phyloP scores from a whole-genome alignment of 2,888 invertebrate species.

The Anoncus sp. region DNA sequence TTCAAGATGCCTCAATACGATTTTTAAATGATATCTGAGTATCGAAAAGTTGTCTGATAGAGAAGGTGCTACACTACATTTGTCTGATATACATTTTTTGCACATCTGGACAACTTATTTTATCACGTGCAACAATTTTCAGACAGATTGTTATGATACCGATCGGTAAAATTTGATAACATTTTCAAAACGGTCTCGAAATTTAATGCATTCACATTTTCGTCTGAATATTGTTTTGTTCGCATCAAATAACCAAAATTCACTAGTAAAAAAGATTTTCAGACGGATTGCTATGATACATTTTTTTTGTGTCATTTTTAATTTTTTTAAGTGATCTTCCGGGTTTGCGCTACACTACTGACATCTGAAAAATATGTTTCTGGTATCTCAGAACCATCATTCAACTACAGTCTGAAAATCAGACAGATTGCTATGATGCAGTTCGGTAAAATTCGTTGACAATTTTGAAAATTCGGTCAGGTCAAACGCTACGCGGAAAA shows the following conservation, averaged over 20 bases:
- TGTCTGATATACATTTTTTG: slow-evolving; percentile 12
- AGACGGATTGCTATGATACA: slow-evolving; percentile 2
- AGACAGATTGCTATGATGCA: slow-evolving; percentile 8
- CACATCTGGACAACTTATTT: slow-evolving; percentile 2
- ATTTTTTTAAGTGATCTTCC: neutral
- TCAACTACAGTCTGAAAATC: neutral
- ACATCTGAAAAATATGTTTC: slow-evolving; percentile 3
- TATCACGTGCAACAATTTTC: slow-evolving; percentile 22
- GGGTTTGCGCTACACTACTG: neutral
- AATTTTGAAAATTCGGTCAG: slow-evolving; percentile 13
- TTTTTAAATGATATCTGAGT: too few species aligned
- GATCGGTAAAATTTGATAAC: neutral
- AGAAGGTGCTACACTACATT: neutral
- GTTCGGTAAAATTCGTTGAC: slow-evolving; percentile 5
- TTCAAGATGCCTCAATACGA: too few species aligned
- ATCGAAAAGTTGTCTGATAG: too few species aligned
- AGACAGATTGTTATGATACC: slow-evolving; percentile 11
- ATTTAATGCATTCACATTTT: neutral
- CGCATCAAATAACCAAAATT: neutral
- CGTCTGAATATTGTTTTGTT: slow-evolving; percentile 3
- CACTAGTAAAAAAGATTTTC: neutral
- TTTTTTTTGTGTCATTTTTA: slow-evolving; percentile 3
- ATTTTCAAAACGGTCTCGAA: slow-evolving; percentile 10
- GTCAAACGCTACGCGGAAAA: slow-evolving; percentile 21
- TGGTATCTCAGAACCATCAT: neutral